phyloP scores from a whole-genome alignment of 2,888 invertebrate species.

The Torymus texanus region DNA sequence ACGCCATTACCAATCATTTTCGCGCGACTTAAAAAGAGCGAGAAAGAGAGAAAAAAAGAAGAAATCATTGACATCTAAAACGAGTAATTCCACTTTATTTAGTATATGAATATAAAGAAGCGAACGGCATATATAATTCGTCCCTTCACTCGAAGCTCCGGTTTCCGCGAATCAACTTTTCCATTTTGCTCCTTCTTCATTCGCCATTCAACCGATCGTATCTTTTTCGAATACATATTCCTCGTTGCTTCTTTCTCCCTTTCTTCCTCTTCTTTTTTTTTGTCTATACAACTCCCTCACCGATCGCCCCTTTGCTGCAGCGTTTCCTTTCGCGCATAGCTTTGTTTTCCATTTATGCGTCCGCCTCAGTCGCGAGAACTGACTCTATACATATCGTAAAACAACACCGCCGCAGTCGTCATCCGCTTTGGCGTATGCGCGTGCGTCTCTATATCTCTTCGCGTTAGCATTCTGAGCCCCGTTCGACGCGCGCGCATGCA shows the following conservation, averaged over 20 bases:
- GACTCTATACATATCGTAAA: background rate
- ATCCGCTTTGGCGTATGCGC: background rate
- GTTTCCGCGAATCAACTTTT: background rate
- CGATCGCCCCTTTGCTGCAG: too few relatives aligned
- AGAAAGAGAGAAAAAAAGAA: too few relatives aligned
- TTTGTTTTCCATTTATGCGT: slow-evolving; percentile 10
- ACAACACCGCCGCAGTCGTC: slow-evolving; percentile 14
- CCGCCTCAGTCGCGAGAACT: background rate
- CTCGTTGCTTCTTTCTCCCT: background rate
- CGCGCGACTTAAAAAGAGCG: too few relatives aligned
- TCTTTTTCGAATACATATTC: slow-evolving; percentile 5
- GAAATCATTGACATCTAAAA: too few relatives aligned
- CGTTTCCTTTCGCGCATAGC: too few relatives aligned
- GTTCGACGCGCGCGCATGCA: background rate
- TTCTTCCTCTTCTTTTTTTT: too few relatives aligned
- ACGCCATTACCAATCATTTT: too few relatives aligned
- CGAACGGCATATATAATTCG: too few relatives aligned
- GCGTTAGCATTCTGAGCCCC: slow-evolving; percentile 21
- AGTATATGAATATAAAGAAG: too few relatives aligned
- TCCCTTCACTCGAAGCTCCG: too few relatives aligned
- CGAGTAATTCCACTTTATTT: too few relatives aligned
- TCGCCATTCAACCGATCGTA: background rate
- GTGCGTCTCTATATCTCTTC: background rate
- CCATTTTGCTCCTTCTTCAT: background rate
- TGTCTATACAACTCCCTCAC: too few relatives aligned